Evolutionary conservation across 2,797 vertebrate genomes (phyloP), one percentile per base, ranked within the genome.

Genomic region (Sparus aurata): DNA sequence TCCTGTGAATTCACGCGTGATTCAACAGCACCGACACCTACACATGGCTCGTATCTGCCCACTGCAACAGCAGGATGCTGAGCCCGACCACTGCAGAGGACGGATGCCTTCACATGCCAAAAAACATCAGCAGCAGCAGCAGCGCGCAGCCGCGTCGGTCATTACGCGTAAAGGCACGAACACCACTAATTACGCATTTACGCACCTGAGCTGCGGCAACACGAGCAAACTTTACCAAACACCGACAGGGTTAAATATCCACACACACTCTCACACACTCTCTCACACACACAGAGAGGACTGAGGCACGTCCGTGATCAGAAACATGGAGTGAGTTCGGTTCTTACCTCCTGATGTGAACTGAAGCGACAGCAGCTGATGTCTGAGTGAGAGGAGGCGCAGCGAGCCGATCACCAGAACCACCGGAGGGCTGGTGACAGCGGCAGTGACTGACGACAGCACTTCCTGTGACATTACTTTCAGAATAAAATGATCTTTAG

Each of bases 321-420:
- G 55, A 2, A 1, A 43, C 4, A 10, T 18, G 3, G 27, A 9
- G 12, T 7, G 12, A 2, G 9, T 9, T 0, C 4, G 6, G 0
- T 12, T 27, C 85, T 80, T 66, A 90, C 87, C 83, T 89, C 16
- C 77, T 77, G 83, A 46, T 60, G 72, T 2, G 83, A 65, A 25
- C 4, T 16, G 82, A 25, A 30, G 75, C 0, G 49, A 6, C 55
- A 1, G 63, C 58, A 9, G 79, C 79, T 45, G 68, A 0, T 23
- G 69, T 27, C 0, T 6, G 69, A 64, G 3, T 49, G 74, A 6
- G 45, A 1, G 1, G 63, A 58, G 45, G 13, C 2, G 13, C 64
- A 2, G 17, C 1, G 57, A 78, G 17, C 63, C 30, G 2, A n/a
- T 25, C 23, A 63, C 41, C 34, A 17, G 49, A 71, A 38, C 57